Conservation (phyloP, 2,797 vertebrate species). For the Sebastes flavidus region DNA sequence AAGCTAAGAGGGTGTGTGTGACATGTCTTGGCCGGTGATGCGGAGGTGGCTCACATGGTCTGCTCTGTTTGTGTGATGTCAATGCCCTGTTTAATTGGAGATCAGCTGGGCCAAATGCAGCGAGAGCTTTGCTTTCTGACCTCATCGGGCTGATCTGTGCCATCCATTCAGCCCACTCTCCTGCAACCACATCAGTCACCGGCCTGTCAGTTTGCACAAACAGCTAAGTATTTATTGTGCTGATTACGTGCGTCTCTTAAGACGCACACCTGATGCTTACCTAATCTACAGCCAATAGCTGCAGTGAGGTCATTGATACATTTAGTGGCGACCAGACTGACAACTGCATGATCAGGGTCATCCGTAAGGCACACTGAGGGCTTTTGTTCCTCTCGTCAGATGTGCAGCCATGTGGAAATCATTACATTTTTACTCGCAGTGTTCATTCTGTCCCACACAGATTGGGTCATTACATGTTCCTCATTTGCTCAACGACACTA, state of each 20-base stretch:
- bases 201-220: slow-evolving; percentile 66
- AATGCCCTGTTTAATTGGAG: slow-evolving; percentile 74
- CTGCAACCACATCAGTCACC: slow-evolving; percentile 72
- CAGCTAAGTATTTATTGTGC: slow-evolving; percentile 63
- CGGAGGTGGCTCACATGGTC: slow-evolving; percentile 56
- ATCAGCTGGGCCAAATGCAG: slow-evolving; percentile 72
- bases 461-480: slow-evolving; percentile 77
- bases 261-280: slow-evolving; percentile 54
- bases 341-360: slow-evolving; percentile 53
- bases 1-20: slow-evolving; percentile 60
- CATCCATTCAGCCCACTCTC: slow-evolving; percentile 69
- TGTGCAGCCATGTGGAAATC: slow-evolving; percentile 73
- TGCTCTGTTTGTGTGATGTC: slow-evolving; percentile 68
- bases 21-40: slow-evolving; percentile 67
- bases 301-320: slow-evolving; percentile 39
- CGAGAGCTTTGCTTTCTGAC: slow-evolving; percentile 68
- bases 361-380: slow-evolving; percentile 40
- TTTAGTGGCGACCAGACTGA: slow-evolving; percentile 37
- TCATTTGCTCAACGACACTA: slow-evolving; percentile 72
- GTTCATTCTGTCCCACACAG: slow-evolving; percentile 70
- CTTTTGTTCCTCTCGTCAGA: slow-evolving; percentile 62
- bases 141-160: slow-evolving; percentile 66
- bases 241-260: slow-evolving; percentile 46
- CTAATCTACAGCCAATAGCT: slow-evolving; percentile 30
- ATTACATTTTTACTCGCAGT: slow-evolving; percentile 71